These are phyloP conservation scores for Plagodis dolabraria DNA, from an alignment of 2,888 invertebrate genomes.

Conservation along the genomic window DNA sequence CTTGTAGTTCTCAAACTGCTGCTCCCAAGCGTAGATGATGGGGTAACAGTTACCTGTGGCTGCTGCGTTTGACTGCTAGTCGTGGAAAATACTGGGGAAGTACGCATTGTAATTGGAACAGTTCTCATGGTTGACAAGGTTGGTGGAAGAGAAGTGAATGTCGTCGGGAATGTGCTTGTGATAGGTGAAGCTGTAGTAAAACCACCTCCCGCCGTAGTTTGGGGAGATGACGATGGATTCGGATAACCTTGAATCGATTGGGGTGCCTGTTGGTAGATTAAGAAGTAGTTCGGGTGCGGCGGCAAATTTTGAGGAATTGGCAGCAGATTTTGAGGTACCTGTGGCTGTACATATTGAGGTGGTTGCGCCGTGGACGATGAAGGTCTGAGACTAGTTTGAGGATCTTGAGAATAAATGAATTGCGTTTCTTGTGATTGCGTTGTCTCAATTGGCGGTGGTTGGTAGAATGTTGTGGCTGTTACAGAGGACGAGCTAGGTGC, in stretches of 20 bases:
- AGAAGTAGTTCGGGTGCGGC: slow-evolving; percentile 40
- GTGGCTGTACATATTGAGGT: slow-evolving; percentile 29
- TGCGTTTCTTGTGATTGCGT: slow-evolving; percentile 3
- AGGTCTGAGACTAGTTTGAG: slow-evolving; percentile 1
- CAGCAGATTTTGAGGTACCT: too few relatives aligned
- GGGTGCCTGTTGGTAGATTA: slow-evolving; percentile 58
- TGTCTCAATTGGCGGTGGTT: slow-evolving; percentile 7
- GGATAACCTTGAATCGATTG: slow-evolving; percentile 42
- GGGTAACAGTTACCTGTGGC: slow-evolving; percentile 33
- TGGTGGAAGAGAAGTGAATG: slow-evolving; percentile 9
- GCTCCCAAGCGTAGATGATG: slow-evolving; percentile 33
- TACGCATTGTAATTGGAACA: slow-evolving; percentile 6
- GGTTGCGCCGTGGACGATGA: slow-evolving; percentile 9
- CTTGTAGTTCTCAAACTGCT: slow-evolving; percentile 16
- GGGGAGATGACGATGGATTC: slow-evolving; percentile 26
- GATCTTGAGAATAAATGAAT: slow-evolving; percentile 9
- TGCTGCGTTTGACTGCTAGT: slow-evolving; percentile 26
- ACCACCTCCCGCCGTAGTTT: slow-evolving; percentile 18
- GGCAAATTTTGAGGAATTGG: slow-evolving; percentile 31
- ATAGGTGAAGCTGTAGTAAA: slow-evolving; percentile 15
- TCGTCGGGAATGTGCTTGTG: slow-evolving; percentile 27
- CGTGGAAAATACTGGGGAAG: slow-evolving; percentile 19
- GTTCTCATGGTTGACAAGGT: slow-evolving; percentile 5
- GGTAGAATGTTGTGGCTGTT: slow-evolving; percentile 7
- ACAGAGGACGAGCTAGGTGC: slow-evolving; percentile 1